Evolutionary conservation across 2,797 vertebrate species (phyloP), one percentile per base, ranked within the genome.

Genomic region (Mormyrus proboscirostris): DNA sequence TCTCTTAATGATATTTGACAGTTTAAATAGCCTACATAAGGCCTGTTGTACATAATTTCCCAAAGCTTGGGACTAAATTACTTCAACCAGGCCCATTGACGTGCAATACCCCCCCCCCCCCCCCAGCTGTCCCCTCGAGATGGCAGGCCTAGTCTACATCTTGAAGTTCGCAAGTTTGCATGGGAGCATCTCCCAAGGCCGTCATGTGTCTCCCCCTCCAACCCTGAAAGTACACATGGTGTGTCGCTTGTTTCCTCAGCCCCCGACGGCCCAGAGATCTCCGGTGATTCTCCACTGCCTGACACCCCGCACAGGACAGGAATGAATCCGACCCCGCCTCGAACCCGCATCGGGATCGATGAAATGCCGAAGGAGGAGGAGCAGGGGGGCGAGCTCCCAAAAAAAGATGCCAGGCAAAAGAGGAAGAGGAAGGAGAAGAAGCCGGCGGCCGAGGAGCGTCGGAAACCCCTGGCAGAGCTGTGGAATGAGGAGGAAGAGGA

Each of bases 261-360:
- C 92, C 94, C 93, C 91, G 95, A 97, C 29, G 90, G 90, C 92
- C 94, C 89, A 92, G 97, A 98, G 92, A 90, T 96, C 93, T 99
- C 97, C 94, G 98, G 97, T 91, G 96, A 98, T 94, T 96, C 95
- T 92, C 94, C 96, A 95, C 96, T 96, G 91, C 94, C 94, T 93
- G 96, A 88, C 3, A 94, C 97, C 89, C 92, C 91, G 0, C 87
- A 90, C 44, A 88, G 93, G 95, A 62, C 91, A 94, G 82, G 93
- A 89, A 0, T 87, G 93, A 73, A 95, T 86, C 91, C 93, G 89
- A 90, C 41, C n/a, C 29, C 51, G 41, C 47, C 22, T 88, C 29
- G 87, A 55, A 76, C 65, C 33, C 53, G 51, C 19, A 87, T 38
- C 8, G 88, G 90, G 83, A 25, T 6, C 10, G 73, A 88, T 51